phyloP scores from a whole-genome alignment of 2,888 invertebrate genomes.

The Brassicogethes aeneus region DNA sequence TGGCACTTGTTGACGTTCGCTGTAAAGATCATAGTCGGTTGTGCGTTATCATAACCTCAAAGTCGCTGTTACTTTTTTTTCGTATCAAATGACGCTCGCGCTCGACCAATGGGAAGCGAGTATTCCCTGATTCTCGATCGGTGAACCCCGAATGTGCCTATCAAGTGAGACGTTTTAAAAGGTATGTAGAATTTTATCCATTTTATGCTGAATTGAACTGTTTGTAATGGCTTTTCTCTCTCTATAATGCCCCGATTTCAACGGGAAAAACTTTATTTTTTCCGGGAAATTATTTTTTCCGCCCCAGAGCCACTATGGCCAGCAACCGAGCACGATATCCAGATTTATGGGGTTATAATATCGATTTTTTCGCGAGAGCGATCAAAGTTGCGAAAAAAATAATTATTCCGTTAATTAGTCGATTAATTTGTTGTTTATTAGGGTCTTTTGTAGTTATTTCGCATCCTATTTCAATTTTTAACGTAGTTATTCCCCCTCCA shows the following conservation, averaged over 20 bases:
- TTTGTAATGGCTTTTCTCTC: slow-evolving; percentile 31
- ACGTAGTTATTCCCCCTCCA: slow-evolving; percentile 28
- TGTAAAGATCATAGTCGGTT: too few species aligned
- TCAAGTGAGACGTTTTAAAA: slow-evolving; percentile 42
- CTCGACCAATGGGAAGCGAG: slow-evolving; percentile 36
- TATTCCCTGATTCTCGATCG: slow-evolving; percentile 38
- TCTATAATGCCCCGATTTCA: slow-evolving; percentile 13
- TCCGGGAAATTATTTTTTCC: slow-evolving; percentile 14
- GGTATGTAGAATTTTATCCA: slow-evolving; percentile 44
- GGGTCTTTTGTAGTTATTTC: slow-evolving; percentile 10
- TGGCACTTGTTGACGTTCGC: too few species aligned
- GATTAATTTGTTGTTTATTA: slow-evolving; percentile 15
- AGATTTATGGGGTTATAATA: too few species aligned
- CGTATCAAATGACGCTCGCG: slow-evolving; percentile 40
- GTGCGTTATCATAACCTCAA: too few species aligned
- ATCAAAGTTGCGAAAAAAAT: too few species aligned
- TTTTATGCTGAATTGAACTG: slow-evolving; percentile 39
- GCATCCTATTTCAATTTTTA: slow-evolving; percentile 31
- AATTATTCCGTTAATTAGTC: too few species aligned
- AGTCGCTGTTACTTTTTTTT: slow-evolving; percentile 40
- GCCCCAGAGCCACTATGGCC: too few species aligned
- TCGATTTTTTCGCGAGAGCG: too few species aligned
- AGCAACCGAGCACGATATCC: too few species aligned
- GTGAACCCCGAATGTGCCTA: slow-evolving; percentile 42
- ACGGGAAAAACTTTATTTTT: slow-evolving; percentile 24